Base-by-base conservation (phyloP, 2,888 invertebrate species). In the Microdon myrmicae region DNA sequence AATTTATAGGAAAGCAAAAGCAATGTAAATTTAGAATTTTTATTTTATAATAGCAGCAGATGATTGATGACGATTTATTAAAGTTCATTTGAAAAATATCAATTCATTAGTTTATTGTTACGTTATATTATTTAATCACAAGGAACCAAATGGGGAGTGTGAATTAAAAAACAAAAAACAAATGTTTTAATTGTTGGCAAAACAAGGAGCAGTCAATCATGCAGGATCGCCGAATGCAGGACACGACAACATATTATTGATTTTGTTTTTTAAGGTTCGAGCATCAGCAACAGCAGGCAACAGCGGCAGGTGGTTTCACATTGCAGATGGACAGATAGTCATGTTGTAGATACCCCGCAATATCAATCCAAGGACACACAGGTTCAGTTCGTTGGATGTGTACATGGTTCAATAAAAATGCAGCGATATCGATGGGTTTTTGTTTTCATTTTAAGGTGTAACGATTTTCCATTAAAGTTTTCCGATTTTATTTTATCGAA, bases 221-320 rank as follows among this genome's bases (percentile, higher is more conserved):
- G n/a, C n/a, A n/a, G n/a, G n/a, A n/a, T n/a, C n/a, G n/a, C 43
- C 17, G 35, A 55, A 64, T 64, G 64, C 64, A 56, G 22, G 41
- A 49, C 37, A 47, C 44, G 44, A 38, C 34, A 34, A 44, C 34
- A 47, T 51, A 29, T 28, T 34, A 45, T 45, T 26, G 14, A 39
- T 31, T 29, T 49, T 34, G 28, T 47, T 14, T n/a, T n/a, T 31
- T 64, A 16, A 49, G 35, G 31, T 49, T 49, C 26, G 56, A 55
- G 56, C 41, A 47, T 45, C 61, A 44, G 34, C 39, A 26, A 25
- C 39, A 49, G 34, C 39, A 55, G 49, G 29, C 28, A 38, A 23
- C 31, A 16, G 28, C 37, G 34, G 41, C 51, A 51, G 41, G 56
- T 64, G 37, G 26, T 54, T 25, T n/a, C n/a, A 38, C 44, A 39